These are phyloP conservation scores for Chironomus striatipennis DNA, from an alignment of 1,140 invertebrate species.

Conservation along the genomic window DNA sequence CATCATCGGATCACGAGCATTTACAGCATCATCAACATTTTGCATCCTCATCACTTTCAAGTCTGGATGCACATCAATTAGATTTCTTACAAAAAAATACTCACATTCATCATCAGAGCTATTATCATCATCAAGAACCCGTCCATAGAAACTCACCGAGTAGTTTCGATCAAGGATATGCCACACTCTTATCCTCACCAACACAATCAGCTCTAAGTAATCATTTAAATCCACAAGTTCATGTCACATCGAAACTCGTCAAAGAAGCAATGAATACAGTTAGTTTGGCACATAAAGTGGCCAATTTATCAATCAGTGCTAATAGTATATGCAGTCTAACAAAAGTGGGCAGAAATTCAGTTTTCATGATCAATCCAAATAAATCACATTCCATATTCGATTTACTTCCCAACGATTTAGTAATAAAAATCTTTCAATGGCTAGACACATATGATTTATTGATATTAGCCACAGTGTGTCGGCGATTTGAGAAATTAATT, in stretches of 20 bases:
- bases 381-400: slow-evolving; percentile 38
- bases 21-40: slow-evolving; percentile 19
- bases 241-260: slow-evolving; percentile 26
- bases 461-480: slow-evolving; percentile 68
- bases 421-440: slow-evolving; percentile 59
- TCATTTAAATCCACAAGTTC: slow-evolving; percentile 28
- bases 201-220: slow-evolving; percentile 35
- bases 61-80: slow-evolving; percentile 18
- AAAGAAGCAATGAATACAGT: slow-evolving; percentile 6
- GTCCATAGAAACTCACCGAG: slow-evolving; percentile 45
- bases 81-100: slow-evolving; percentile 9
- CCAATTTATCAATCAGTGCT: slow-evolving; percentile 1
- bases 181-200: slow-evolving; percentile 55
- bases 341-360: slow-evolving; percentile 21
- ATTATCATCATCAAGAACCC: slow-evolving; percentile 1
- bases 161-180: slow-evolving; percentile 60
- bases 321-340: slow-evolving; percentile 12
- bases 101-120: not conserved
- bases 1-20: slow-evolving; percentile 16
- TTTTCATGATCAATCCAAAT: slow-evolving; percentile 28
- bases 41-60: not conserved
- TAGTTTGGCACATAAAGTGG: not conserved
- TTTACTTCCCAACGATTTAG: slow-evolving; percentile 45
- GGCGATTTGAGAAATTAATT: slow-evolving; percentile 69
- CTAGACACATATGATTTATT: slow-evolving; percentile 71